A percentile compares a stretch with the other conserved stretches of the same genome.
phyloP scores from a whole-genome alignment of 1,140 invertebrate species.

The Lordiphosa collinella region DNA sequence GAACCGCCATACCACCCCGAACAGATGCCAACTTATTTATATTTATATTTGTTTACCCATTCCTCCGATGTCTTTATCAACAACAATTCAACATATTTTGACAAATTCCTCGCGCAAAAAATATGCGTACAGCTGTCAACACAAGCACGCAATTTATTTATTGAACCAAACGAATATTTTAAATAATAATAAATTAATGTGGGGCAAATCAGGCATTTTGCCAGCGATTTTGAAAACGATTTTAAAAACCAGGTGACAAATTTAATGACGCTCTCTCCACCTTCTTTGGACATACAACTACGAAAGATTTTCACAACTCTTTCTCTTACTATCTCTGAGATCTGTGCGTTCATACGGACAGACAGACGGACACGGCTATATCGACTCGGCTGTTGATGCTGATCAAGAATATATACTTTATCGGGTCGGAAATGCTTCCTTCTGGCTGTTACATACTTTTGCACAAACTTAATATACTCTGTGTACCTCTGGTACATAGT shows the following conservation, averaged over 20 bases:
- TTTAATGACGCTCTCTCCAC: no score
- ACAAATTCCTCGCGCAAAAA: slow-evolving; percentile 34
- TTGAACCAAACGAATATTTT: slow-evolving; percentile 13
- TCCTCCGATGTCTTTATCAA: slow-evolving; percentile 29
- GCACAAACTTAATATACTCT: no score
- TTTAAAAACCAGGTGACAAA: background rate
- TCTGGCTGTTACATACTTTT: no score
- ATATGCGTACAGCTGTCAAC: slow-evolving; percentile 45
- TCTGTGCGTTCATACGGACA: no score
- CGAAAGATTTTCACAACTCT: no score
- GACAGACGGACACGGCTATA: no score
- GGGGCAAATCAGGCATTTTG: slow-evolving; percentile 4
- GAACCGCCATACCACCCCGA: slow-evolving; percentile 9
- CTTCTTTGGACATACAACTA: no score
- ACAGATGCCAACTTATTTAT: slow-evolving; percentile 16
- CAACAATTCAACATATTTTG: slow-evolving; percentile 47
- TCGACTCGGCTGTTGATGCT: no score
- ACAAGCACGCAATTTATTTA: slow-evolving; percentile 47
- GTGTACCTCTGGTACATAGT: no score
- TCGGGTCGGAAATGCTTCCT: no score
- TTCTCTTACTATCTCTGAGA: no score
- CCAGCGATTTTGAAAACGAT: slow-evolving; percentile 1
- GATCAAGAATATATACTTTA: no score
- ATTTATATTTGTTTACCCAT: slow-evolving; percentile 35
- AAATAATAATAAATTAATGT: background rate